Evolutionary conservation across 2,888 invertebrate species (phyloP), one percentile per base, ranked within the genome.

Genomic region (Rhagonycha lutea): DNA sequence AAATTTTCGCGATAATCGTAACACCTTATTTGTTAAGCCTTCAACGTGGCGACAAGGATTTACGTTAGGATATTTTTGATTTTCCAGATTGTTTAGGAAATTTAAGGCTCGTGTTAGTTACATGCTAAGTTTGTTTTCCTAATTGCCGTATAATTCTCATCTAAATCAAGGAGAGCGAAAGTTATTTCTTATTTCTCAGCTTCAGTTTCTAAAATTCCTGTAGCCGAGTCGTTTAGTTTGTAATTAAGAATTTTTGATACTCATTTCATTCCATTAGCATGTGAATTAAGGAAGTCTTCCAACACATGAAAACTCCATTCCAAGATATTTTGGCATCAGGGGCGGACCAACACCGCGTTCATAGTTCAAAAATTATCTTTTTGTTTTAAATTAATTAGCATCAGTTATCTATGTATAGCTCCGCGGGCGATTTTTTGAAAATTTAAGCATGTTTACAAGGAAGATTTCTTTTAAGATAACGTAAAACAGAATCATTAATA

Each of bases 71-170:
- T 60, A 69, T 60, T 71, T 61, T 32, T 65, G 47, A 61, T 23
- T 65, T 70, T 32, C 24, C 14, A 65, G 32, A 32, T 32, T 47
- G 65, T 65, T 71, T 47, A 4, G 18, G 10, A 18, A 28, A n/a
- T 65, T 32, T 71, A 14, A 70, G 26, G 18, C 18, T 47, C 63
- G 63, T 65, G 26, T 24, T 65, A 65, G 63, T 69, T 73, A 73
- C 69, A 65, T 70, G 65, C 70, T 70, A 47, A 62, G 60, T 67
- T 74, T 65, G 69, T 47, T 14, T 70, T 60, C 12, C 14, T 74
- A 74, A 74, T 74, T 70, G 47, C 65, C 69, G 69, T 65, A 63
- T 70, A 74, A 70, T 74, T 70, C 23, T 60, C 24, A 26, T 62
- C 23, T 65, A 65, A 65, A 65, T 65, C 26, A 65, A 65, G 63